Evolutionary conservation across 2,797 vertebrate genomes (phyloP).

Genomic region (Spinibarbus caldwelli): DNA sequence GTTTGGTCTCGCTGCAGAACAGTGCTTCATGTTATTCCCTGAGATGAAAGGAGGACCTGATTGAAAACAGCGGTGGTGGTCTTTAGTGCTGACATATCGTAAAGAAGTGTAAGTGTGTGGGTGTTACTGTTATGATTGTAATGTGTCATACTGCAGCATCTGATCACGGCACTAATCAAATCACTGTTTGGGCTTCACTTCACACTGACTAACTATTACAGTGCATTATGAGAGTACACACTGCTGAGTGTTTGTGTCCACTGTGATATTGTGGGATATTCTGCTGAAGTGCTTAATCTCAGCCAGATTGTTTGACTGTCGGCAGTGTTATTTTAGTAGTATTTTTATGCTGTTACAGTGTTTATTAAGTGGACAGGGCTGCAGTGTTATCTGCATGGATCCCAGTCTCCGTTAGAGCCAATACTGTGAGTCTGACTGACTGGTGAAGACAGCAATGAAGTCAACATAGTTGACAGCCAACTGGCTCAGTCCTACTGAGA

Average conservation of each 20-base stretch:
- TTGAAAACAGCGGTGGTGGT: neutral
- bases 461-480: constrained; percentile 1
- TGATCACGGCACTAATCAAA: constrained; percentile 58
- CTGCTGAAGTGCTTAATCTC: neutral
- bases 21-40: neutral
- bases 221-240: constrained; percentile 4
- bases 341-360: neutral
- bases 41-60: neutral
- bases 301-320: neutral
- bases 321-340: neutral
- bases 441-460: neutral
- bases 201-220: constrained; percentile 4
- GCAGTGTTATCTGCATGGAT: neutral
- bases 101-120: constrained; percentile 5
- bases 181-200: constrained; percentile 63
- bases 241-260: neutral
- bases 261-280: neutral
- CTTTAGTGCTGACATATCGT: neutral
- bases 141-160: neutral
- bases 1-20: neutral
- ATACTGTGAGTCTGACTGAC: neutral
- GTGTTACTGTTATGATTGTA: neutral
- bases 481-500: neutral
- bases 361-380: neutral
- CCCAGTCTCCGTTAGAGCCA: neutral